Conservation (phyloP, 1,140 invertebrate genomes). For the Oscheius sp. region DNA sequence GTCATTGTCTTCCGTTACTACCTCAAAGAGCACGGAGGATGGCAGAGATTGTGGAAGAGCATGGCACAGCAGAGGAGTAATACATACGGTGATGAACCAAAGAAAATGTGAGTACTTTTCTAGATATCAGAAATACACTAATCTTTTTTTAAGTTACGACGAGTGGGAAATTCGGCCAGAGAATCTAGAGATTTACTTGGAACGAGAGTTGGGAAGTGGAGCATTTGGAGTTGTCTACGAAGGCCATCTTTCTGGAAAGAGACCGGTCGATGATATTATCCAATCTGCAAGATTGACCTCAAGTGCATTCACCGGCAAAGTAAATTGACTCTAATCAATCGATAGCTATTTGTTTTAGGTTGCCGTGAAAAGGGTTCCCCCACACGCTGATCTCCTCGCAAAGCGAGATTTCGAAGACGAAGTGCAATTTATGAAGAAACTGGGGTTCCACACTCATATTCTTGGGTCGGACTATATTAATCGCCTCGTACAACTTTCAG, state of each 20-base stretch:
- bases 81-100: no score
- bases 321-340: background rate
- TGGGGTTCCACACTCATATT: conserved; percentile 8
- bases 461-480: background rate
- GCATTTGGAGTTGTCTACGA: conserved; percentile 24
- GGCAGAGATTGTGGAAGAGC: no score
- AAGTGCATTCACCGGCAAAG: background rate
- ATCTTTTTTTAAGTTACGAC: no score
- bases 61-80: no score
- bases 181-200: conserved; percentile 18
- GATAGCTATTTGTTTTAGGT: background rate
- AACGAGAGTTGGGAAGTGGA: conserved; percentile 15
- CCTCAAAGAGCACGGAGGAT: no score
- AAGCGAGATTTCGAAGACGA: conserved; percentile 18
- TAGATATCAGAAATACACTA: no score
- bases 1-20: no score
- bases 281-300: conserved; percentile 7
- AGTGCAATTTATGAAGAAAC: conserved; percentile 23
- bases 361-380: background rate
- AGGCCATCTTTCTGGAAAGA: conserved; percentile 9
- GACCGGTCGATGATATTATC: conserved; percentile 5
- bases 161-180: conserved; percentile 16
- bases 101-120: no score
- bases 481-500: background rate
- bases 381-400: conserved; percentile 6